Conservation (phyloP, 2,888 invertebrate genomes). For the Alloplasta piceator region DNA sequence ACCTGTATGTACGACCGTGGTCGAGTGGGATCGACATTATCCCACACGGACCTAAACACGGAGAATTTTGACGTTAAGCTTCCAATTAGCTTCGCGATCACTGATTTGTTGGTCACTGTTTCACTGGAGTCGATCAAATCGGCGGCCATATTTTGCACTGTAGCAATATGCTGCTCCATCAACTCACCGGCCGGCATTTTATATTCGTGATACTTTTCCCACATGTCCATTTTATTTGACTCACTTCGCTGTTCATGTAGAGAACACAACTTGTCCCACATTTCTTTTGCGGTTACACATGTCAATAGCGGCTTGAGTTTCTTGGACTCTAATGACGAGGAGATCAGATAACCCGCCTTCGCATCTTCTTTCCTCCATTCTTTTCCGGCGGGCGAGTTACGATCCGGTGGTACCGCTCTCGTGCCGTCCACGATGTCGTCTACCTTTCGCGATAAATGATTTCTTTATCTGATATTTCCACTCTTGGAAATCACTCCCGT, state of each 20-base stretch:
- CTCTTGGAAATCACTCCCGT: slow-evolving; percentile 57
- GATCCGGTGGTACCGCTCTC: slow-evolving; percentile 37
- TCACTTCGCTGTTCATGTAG: slow-evolving; percentile 49
- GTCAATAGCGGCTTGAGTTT: slow-evolving; percentile 26
- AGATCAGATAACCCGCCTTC: slow-evolving; percentile 45
- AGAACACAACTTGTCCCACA: slow-evolving; percentile 50
- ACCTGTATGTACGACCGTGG: too few species aligned
- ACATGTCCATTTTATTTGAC: slow-evolving; percentile 53
- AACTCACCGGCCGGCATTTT: slow-evolving; percentile 56
- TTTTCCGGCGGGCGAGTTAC: not conserved
- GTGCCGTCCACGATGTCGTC: slow-evolving; percentile 20
- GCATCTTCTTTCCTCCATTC: slow-evolving; percentile 40
- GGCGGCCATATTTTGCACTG: slow-evolving; percentile 55
- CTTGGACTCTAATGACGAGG: slow-evolving; percentile 32
- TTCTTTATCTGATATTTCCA: slow-evolving; percentile 53
- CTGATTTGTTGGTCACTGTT: slow-evolving; percentile 38
- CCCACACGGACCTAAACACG: slow-evolving; percentile 37
- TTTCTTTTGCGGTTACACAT: slow-evolving; percentile 43
- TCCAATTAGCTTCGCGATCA: slow-evolving; percentile 35
- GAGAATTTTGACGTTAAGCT: slow-evolving; percentile 45
- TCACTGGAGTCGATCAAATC: slow-evolving; percentile 38
- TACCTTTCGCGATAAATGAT: slow-evolving; percentile 54
- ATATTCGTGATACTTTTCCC: slow-evolving; percentile 50
- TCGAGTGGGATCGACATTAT: slow-evolving; percentile 28
- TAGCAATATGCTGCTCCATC: slow-evolving; percentile 54